These are phyloP conservation scores for Bucorvus abyssinicus DNA, from an alignment of 2,797 vertebrate genomes.

Conservation along the genomic window DNA sequence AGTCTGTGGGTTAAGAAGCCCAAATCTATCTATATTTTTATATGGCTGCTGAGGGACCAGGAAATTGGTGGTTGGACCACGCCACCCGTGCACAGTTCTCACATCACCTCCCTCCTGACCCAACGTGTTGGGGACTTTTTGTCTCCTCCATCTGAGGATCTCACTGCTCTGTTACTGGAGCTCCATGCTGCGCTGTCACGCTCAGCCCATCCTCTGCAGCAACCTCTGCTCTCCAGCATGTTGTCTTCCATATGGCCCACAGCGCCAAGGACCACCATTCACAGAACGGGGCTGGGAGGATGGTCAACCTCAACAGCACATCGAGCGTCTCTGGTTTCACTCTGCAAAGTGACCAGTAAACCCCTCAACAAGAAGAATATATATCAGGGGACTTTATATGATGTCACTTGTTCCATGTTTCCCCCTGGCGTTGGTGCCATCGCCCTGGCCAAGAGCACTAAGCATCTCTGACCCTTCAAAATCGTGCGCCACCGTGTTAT, in stretches of 20 bases:
- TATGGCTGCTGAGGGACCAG: neutral
- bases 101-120: neutral
- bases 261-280: neutral
- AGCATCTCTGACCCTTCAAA: neutral
- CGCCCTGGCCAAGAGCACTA: neutral
- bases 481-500: fast-evolving
- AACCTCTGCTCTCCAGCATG: neutral
- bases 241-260: fast-evolving
- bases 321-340: neutral
- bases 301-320: neutral
- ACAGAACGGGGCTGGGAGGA: neutral
- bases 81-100: neutral
- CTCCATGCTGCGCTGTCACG: neutral
- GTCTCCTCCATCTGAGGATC: neutral
- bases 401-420: neutral
- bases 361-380: neutral
- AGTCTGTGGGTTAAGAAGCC: neutral
- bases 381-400: neutral
- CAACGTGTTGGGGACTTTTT: neutral
- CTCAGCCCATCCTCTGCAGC: neutral
- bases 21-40: neutral
- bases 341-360: neutral
- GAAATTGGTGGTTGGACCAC: neutral
- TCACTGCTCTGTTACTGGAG: fast-evolving
- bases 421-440: neutral